phyloP scores from a whole-genome alignment of 2,113 vertebrate genomes.

The Cyprinodon tularosa region DNA sequence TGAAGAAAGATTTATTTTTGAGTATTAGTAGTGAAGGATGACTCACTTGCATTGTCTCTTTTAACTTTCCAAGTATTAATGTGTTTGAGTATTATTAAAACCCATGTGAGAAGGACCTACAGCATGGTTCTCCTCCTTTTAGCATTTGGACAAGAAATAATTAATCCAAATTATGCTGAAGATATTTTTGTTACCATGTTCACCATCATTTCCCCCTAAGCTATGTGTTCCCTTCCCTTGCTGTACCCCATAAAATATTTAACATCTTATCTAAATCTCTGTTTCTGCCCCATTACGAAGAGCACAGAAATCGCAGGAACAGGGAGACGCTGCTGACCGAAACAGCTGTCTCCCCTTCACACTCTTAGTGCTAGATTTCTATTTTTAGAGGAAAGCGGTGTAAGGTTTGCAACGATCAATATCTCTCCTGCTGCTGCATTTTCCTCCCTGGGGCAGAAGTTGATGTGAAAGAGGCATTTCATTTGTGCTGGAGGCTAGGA shows the following conservation, averaged over 20 bases:
- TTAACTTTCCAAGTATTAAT: too few relatives aligned
- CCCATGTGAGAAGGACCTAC: too few relatives aligned
- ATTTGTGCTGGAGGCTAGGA: not conserved
- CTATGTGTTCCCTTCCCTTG: not conserved
- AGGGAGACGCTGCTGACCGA: slow-evolving; percentile 49
- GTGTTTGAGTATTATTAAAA: too few relatives aligned
- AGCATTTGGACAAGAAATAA: too few relatives aligned
- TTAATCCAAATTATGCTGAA: too few relatives aligned
- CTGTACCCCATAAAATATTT: slow-evolving; percentile 45
- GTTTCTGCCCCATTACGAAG: slow-evolving; percentile 9
- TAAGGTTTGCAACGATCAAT: not conserved
- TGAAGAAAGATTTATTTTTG: too few relatives aligned
- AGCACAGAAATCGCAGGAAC: slow-evolving; percentile 51
- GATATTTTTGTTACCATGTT: slow-evolving; percentile 11
- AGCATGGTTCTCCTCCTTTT: too few relatives aligned
- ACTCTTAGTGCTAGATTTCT: not conserved
- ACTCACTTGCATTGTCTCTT: too few relatives aligned
- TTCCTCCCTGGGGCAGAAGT: slow-evolving; percentile 4
- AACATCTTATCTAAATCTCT: slow-evolving; percentile 48
- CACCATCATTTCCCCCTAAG: slow-evolving; percentile 4
- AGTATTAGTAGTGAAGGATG: too few relatives aligned
- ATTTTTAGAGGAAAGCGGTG: slow-evolving; percentile 21
- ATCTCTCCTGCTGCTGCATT: not conserved
- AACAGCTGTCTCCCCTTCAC: slow-evolving; percentile 56
- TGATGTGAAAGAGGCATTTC: not conserved